phyloP scores from a whole-genome alignment of 1,140 invertebrate species.

The Monomorium pharaonis region DNA sequence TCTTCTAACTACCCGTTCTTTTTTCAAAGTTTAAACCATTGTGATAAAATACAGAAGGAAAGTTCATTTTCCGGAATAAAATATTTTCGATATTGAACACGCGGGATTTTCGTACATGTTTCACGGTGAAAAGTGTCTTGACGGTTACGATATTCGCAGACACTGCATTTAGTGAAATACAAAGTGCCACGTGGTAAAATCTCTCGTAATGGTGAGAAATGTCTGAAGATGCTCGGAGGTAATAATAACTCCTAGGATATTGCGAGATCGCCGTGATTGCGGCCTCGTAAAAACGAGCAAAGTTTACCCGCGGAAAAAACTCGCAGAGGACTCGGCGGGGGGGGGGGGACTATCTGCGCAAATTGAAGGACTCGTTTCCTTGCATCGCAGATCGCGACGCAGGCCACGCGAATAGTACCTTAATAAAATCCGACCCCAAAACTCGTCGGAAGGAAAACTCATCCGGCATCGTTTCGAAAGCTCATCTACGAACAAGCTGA shows the following conservation, averaged over 20 bases:
- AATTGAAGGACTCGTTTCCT: slow-evolving; percentile 50
- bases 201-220: neutral
- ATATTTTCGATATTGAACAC: neutral
- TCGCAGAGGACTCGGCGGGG: neutral
- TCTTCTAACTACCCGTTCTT: neutral
- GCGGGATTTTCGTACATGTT: neutral
- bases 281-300: slow-evolving; percentile 46
- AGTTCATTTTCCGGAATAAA: neutral
- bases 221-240: slow-evolving; percentile 18
- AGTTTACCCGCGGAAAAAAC: slow-evolving; percentile 31
- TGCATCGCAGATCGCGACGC: slow-evolving; percentile 16
- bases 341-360: slow-evolving; percentile 20
- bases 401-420: slow-evolving; percentile 25
- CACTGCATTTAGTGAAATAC: neutral
- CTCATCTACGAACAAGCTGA: slow-evolving; percentile 37
- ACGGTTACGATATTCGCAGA: neutral
- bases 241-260: slow-evolving; percentile 30
- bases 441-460: slow-evolving; percentile 54
- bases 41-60: neutral
- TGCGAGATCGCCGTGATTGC: slow-evolving; percentile 34
- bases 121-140: neutral
- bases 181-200: neutral
- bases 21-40: neutral
- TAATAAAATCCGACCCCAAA: slow-evolving; percentile 66
- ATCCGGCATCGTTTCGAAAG: slow-evolving; percentile 48